Evolutionary conservation across 1,140 invertebrate species (phyloP).

Genomic region (Colletes gigas): DNA sequence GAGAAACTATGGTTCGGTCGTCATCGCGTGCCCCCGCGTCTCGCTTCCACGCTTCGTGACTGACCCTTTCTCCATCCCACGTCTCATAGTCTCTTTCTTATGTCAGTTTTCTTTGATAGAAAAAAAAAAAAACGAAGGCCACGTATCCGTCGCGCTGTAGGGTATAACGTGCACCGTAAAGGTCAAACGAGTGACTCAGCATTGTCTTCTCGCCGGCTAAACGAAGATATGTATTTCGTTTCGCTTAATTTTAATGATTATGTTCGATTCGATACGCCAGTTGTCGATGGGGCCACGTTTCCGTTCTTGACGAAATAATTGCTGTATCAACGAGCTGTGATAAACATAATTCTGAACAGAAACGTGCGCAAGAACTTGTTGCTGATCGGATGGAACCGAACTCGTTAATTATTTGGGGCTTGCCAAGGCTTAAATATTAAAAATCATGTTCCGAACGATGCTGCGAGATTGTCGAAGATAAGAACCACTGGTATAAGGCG

Average conservation of each 20-base stretch:
- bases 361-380: no score
- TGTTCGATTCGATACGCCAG: background rate
- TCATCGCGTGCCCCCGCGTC: background rate
- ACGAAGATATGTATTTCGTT: background rate
- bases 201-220: background rate
- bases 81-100: background rate
- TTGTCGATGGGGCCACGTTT: background rate
- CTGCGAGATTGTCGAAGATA: constrained; percentile 38
- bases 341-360: no score
- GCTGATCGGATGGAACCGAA: no score
- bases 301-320: constrained; percentile 17
- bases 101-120: background rate
- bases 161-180: background rate
- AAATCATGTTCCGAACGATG: background rate
- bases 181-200: background rate
- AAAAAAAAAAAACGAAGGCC: background rate
- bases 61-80: background rate
- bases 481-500: constrained; percentile 5
- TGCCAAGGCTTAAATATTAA: no score
- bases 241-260: background rate
- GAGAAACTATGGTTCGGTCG: background rate
- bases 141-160: background rate
- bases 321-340: no score
- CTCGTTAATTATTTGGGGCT: no score
- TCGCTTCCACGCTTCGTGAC: background rate